These are phyloP conservation scores for Antidorcas marsupialis DNA, from an alignment of 2,113 vertebrate species.

Conservation along the genomic window DNA sequence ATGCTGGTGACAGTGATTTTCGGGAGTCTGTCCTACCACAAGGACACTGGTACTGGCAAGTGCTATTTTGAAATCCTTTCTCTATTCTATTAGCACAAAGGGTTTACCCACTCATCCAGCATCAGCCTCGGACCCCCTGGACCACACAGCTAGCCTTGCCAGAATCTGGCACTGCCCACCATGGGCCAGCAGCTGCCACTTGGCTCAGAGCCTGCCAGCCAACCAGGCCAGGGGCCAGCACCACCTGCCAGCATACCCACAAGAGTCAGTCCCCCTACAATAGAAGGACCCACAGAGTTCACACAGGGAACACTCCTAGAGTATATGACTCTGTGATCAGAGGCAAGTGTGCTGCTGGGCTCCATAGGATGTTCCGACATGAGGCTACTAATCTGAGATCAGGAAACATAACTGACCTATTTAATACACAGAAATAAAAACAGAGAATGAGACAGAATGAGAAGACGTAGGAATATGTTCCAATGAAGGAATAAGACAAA, in stretches of 20 bases:
- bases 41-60: neutral
- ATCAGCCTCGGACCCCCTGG: neutral
- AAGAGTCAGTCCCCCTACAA: neutral
- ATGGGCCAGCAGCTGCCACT: neutral
- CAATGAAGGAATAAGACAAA: neutral
- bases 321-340: neutral
- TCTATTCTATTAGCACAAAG: neutral
- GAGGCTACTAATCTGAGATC: neutral
- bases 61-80: neutral
- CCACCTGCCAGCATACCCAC: neutral
- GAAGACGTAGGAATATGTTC: neutral
- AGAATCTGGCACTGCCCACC: neutral
- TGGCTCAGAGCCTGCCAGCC: neutral
- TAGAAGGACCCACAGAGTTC: too few species aligned
- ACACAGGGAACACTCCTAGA: neutral
- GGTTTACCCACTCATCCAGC: neutral
- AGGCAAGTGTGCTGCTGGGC: too few species aligned
- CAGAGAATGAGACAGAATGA: neutral
- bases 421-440: neutral
- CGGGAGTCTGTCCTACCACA: neutral
- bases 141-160: neutral
- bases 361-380: neutral
- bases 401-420: neutral
- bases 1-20: neutral
- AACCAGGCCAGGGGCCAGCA: neutral